Evolutionary conservation across 2,888 invertebrate genomes (phyloP).

Genomic region (Euspilapteryx auroguttella): DNA sequence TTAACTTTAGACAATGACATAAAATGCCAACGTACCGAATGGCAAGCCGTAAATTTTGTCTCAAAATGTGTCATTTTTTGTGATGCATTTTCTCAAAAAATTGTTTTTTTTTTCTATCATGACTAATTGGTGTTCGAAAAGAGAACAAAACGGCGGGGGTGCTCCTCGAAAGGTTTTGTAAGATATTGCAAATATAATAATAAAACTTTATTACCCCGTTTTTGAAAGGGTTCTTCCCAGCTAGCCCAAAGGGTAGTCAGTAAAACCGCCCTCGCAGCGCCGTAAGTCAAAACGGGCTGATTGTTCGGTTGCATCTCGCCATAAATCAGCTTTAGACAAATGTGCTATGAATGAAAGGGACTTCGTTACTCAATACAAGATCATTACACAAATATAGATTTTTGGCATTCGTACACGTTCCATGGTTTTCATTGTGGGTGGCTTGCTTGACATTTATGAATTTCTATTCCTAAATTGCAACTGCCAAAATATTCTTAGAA

Average conservation of each 20-base stretch:
- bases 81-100: constrained; percentile 30
- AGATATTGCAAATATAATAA: constrained; percentile 55
- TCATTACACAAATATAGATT: constrained; percentile 61
- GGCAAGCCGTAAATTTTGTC: constrained; percentile 36
- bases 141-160: constrained; percentile 34
- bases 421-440: constrained; percentile 37
- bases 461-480: constrained; percentile 26
- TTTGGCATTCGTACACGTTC: constrained; percentile 50
- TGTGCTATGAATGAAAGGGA: constrained; percentile 26
- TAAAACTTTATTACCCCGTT: constrained; percentile 57
- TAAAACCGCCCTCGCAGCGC: constrained; percentile 28
- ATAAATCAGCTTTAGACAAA: constrained; percentile 52
- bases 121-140: constrained; percentile 44
- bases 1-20: constrained; percentile 37
- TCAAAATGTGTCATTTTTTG: constrained; percentile 32
- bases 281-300: constrained; percentile 43
- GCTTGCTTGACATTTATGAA: too few species aligned
- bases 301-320: constrained; percentile 52
- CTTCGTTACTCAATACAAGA: constrained; percentile 45
- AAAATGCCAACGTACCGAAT: constrained; percentile 30
- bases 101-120: constrained; percentile 29
- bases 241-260: constrained; percentile 43
- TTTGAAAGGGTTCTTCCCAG: constrained; percentile 49
- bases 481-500: constrained; percentile 32
- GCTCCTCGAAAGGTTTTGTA: constrained; percentile 31